A percentile compares a stretch with the other conserved stretches of the same genome.
Evolutionary conservation across 2,113 vertebrate genomes (phyloP).

Genomic region (Pseudorasbora parva): DNA sequence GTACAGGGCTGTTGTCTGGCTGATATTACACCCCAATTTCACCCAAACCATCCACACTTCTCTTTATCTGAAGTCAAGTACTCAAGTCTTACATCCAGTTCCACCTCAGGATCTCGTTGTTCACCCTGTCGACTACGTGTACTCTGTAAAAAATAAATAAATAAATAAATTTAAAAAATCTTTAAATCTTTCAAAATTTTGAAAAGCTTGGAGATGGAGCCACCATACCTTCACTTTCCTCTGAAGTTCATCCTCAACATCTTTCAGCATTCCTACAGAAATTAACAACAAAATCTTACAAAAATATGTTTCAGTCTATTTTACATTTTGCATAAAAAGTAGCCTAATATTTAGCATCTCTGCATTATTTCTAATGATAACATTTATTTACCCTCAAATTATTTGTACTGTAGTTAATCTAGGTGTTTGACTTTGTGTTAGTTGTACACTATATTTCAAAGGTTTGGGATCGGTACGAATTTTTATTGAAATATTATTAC

Average conservation of each 20-base stretch:
- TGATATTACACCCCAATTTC: not conserved
- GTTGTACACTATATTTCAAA: too few relatives aligned
- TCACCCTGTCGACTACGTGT: constrained; percentile 97
- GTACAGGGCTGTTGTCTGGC: not conserved
- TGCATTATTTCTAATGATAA: not conserved
- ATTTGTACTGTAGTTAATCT: not conserved
- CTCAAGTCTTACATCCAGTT: constrained; percentile 85
- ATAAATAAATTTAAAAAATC: constrained; percentile 3
- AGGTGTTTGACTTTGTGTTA: not conserved
- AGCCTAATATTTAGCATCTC: not conserved
- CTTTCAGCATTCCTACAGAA: constrained; percentile 92
- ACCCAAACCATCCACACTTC: not conserved
- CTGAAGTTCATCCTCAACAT: constrained; percentile 97
- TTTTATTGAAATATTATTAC: too few relatives aligned
- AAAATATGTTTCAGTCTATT: not conserved
- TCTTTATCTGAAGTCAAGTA: not conserved
- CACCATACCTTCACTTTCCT: constrained; percentile 92
- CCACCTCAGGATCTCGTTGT: constrained; percentile 94
- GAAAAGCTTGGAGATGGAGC: too few relatives aligned
- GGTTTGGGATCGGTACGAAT: too few relatives aligned
- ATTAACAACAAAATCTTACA: not conserved
- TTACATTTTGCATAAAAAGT: not conserved
- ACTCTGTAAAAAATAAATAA: constrained; percentile 75
- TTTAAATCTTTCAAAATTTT: too few relatives aligned
- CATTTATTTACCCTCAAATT: not conserved